A percentile compares a stretch with the other conserved stretches of the same genome.
phyloP scores from a whole-genome alignment of 2,888 invertebrate species.

The Lydus trimaculatus region DNA sequence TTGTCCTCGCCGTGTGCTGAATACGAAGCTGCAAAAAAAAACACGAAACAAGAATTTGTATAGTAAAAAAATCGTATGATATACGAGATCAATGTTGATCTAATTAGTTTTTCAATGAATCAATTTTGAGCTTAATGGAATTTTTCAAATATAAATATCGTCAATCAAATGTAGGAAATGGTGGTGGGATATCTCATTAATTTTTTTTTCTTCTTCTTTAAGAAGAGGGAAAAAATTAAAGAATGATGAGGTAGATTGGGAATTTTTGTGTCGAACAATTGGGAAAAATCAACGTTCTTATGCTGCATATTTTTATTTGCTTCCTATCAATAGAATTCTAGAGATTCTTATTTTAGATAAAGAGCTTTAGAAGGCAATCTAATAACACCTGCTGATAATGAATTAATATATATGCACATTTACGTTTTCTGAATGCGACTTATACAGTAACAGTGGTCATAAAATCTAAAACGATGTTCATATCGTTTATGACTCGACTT shows the following conservation, averaged over 20 bases:
- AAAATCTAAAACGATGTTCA: constrained; percentile 22
- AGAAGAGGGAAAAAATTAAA: background rate
- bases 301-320: background rate
- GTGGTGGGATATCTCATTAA: background rate
- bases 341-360: background rate
- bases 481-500: constrained; percentile 18
- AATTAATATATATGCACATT: constrained; percentile 30
- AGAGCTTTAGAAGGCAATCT: background rate
- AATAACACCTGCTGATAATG: constrained; percentile 15
- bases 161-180: background rate
- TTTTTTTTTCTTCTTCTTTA: background rate
- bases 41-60: background rate
- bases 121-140: background rate
- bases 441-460: constrained; percentile 22
- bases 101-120: background rate
- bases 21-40: constrained; percentile 21
- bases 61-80: background rate
- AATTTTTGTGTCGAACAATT: background rate
- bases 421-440: constrained; percentile 20
- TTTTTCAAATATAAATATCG: background rate
- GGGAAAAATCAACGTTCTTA: background rate
- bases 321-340: background rate
- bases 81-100: background rate
- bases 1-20: constrained; percentile 46
- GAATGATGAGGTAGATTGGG: background rate